Percentiles rank a stretch among this genome's conserved stretches.
These are phyloP conservation scores for Galagoides demidoff DNA, from an alignment of 2,797 vertebrate species.

Conservation along the genomic window DNA sequence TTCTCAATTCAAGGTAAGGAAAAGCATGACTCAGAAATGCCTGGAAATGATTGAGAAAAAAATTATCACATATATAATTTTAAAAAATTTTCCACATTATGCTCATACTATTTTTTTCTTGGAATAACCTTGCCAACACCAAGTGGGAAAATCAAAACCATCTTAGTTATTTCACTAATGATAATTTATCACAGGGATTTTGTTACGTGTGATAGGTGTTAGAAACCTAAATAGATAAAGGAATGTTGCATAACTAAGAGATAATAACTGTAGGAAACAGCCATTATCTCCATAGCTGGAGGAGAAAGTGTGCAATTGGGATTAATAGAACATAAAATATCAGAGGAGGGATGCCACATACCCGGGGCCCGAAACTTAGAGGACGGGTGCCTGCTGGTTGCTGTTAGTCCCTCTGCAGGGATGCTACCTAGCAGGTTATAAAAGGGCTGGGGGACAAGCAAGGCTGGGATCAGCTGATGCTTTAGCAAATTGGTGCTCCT, in stretches of 20 bases:
- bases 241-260: neutral
- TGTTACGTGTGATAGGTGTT: neutral
- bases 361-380: neutral
- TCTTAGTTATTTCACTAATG: neutral
- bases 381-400: accelerated
- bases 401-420: neutral
- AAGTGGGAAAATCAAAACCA: neutral
- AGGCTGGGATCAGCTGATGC: neutral
- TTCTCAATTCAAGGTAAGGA: neutral
- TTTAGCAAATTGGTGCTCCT: neutral
- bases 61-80: too few relatives aligned
- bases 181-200: neutral
- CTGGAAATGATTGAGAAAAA: neutral
- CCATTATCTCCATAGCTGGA: neutral
- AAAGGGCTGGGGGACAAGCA: neutral
- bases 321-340: neutral
- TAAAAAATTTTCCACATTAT: neutral
- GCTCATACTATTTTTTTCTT: neutral
- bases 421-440: neutral
- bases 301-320: neutral
- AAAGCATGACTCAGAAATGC: neutral
- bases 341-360: accelerated
- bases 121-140: neutral
- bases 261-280: neutral
- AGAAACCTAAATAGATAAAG: neutral